Evolutionary conservation across 1,140 invertebrate genomes (phyloP), one percentile per base, ranked within the genome.

Genomic region (Leguminivora glycinivorella): DNA sequence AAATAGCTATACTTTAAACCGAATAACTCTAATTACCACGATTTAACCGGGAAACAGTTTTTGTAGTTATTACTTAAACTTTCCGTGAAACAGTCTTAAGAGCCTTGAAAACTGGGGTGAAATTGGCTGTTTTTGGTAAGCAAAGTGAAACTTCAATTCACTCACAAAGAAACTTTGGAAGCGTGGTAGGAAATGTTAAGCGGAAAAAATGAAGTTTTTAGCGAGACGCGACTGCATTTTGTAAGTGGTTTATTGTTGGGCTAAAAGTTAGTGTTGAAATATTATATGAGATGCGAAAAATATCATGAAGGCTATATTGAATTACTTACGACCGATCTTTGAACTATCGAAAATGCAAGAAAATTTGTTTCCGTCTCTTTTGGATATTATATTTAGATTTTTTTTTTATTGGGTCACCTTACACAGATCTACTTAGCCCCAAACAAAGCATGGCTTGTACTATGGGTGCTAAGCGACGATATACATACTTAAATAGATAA

Each of bases 11-110:
- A 52, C 47, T 52, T 52, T 22, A 19, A 52, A 52, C 47, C 19
- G 47, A 52, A 52, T 52, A 52, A 52, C 47, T 52, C 43, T 52
- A 52, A 52, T 52, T 52, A 52, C 19, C 47, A 52, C 19, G 19
- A 52, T 52, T 52, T 22, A 52, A 52, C 17, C 47, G 47, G 47
- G 19, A 52, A 52, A 52, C 47, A 52, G 47, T 52, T 52, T 52
- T 52, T 9, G 47, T 52, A 52, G 47, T 52, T 52, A 52, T 52
- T 52, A 22, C 47, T 19, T 22, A 52, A 52, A 6, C 22, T 52
- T 52, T 22, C 10, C 19, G 7, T 2, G 6, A 10, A 2, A 52
- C 19, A 22, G 17, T 14, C 19, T 22, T 52, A 52, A 22, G 9
- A 22, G 17, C 17, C 47, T 0, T 2, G 4, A 10, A 52, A 52